Base-by-base conservation (phyloP, 2,888 invertebrate genomes). In the Eristalis arbustorum region DNA sequence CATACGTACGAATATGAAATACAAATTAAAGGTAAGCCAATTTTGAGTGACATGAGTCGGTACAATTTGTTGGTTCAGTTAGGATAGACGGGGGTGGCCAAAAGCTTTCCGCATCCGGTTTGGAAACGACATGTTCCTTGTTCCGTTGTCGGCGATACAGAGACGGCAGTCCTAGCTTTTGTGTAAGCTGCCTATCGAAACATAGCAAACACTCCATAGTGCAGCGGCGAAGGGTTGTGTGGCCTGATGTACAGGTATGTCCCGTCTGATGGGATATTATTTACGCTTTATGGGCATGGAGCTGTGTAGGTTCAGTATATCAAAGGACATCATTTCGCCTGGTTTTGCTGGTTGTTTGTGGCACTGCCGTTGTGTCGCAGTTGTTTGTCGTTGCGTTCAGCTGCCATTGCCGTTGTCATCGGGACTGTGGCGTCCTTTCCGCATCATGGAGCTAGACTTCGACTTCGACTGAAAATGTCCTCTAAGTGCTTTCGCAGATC, bases 401-500 rank as follows among this genome's bases (percentile, higher is more conserved):
- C 49, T 57, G 77, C n/a, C 56, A 22, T 77, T 22, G 49, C 22
- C 63, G 56, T 59, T 62, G 34, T 57, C 59, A 68, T 84, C 64
- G 68, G 73, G 31, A 77, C 49, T 75, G 76, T 62, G 83, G 74
- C 74, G 87, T 88, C 83, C 80, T 80, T 84, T 88, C 71, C 75
- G 73, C 87, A 81, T 88, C 87, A 88, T 69, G 61, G 49, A 31
- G 72, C 74, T 80, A 63, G 71, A 79, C 81, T 81, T 42, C 34
- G 42, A 69, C 56, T 66, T 82, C 57, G 49, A 78, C 87, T 64
- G 63, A 18, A 84, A 81, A 88, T 88, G 67, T 84, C 75, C 62
- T 75, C 88, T 84, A 88, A 88, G 87, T 88, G 84, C 87, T 88
- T 88, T 88, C 75, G 82, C 87, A 80, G 88, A 83, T 88, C 88